A percentile compares a stretch with the other conserved stretches of the same genome.
These are phyloP conservation scores for Hirundo rustica DNA, from an alignment of 2,797 vertebrate genomes.

Conservation along the genomic window DNA sequence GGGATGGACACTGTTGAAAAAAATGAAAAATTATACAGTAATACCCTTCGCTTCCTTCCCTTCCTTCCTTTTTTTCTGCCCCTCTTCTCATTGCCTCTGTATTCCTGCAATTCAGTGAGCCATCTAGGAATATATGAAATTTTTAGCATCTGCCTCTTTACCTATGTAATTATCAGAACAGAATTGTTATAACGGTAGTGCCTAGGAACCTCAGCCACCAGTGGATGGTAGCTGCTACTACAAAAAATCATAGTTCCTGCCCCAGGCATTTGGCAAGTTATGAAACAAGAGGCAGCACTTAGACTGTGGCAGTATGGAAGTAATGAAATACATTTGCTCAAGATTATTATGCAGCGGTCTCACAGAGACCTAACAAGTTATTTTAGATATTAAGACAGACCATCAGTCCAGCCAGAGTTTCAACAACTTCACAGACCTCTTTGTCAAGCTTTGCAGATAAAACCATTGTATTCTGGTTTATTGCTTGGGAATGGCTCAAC, in stretches of 20 bases:
- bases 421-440: background rate
- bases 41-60: background rate
- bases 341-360: background rate
- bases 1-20: background rate
- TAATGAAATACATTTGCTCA: slow-evolving; percentile 20
- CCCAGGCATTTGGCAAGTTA: slow-evolving; percentile 13
- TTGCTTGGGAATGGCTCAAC: background rate
- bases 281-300: slow-evolving; percentile 28
- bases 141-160: background rate
- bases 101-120: background rate
- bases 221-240: slow-evolving; percentile 5
- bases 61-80: background rate
- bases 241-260: slow-evolving; percentile 25
- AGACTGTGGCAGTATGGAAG: background rate
- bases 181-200: background rate
- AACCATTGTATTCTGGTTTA: background rate
- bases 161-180: background rate
- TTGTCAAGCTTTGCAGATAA: background rate
- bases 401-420: background rate
- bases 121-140: background rate
- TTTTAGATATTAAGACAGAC: slow-evolving; percentile 35
- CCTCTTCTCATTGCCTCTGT: background rate
- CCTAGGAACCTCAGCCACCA: slow-evolving; percentile 2
- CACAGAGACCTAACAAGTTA: background rate
- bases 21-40: background rate